Percentiles rank a stretch among this genome's conserved stretches.
Evolutionary conservation across 2,113 vertebrate species (phyloP).

Genomic region (Taxidea taxus): DNA sequence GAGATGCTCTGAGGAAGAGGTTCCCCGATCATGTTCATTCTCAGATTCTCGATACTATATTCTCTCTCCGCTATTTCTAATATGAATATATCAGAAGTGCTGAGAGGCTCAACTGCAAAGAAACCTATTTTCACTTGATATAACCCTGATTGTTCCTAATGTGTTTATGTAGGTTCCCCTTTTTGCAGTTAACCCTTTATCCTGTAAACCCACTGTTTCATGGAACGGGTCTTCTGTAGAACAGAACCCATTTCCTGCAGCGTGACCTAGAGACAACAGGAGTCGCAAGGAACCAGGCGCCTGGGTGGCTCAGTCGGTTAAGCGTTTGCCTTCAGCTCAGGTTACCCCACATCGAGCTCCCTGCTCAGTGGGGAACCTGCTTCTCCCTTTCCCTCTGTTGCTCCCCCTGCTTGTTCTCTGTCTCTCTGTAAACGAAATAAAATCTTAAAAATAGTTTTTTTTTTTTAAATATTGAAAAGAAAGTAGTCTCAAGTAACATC

Average conservation of each 20-base stretch:
- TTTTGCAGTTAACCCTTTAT: background rate
- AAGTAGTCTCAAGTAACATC: background rate
- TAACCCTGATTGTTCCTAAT: background rate
- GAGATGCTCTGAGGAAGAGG: background rate
- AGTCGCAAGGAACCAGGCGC: background rate
- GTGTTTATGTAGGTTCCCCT: background rate
- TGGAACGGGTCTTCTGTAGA: background rate
- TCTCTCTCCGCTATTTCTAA: background rate
- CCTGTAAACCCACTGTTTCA: background rate
- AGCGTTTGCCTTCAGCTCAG: too few relatives aligned
- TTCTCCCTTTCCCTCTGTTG: too few relatives aligned
- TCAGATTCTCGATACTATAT: background rate
- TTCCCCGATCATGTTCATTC: background rate
- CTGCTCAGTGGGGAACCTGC: too few relatives aligned
- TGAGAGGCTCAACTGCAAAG: background rate
- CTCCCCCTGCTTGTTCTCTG: too few relatives aligned
- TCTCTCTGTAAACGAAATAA: too few relatives aligned
- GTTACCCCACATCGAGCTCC: too few relatives aligned
- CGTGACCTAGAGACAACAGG: background rate
- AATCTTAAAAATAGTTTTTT: too few relatives aligned
- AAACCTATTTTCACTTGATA: background rate
- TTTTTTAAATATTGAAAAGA: background rate
- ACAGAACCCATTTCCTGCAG: constrained; percentile 12
- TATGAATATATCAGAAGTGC: background rate
- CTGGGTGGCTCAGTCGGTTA: too few relatives aligned